phyloP scores from a whole-genome alignment of 2,113 vertebrate genomes.

The Carollia perspicillata region DNA sequence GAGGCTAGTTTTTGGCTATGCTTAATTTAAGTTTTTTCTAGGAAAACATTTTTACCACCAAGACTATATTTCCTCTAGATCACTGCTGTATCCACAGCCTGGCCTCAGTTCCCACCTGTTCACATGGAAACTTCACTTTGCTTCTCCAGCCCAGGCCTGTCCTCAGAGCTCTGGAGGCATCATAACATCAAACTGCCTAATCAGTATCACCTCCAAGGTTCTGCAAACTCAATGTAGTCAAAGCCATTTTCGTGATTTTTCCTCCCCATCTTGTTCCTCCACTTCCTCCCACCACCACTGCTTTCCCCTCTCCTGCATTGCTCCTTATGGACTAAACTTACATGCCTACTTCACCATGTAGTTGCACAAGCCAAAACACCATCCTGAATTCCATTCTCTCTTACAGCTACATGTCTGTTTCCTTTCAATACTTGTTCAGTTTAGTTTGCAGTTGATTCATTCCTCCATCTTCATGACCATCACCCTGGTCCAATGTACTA shows the following conservation, averaged over 20 bases:
- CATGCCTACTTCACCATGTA: not conserved
- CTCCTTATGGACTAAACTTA: not conserved
- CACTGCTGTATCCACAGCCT: too few species aligned
- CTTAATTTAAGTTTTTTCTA: not conserved
- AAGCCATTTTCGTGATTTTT: not conserved
- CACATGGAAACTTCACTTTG: not conserved
- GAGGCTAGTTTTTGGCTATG: not conserved
- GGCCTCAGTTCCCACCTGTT: not conserved
- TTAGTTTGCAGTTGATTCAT: not conserved
- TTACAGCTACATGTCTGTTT: accelerated
- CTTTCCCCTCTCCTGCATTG: too few species aligned
- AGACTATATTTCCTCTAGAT: not conserved
- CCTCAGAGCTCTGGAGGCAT: not conserved
- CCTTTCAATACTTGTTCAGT: not conserved
- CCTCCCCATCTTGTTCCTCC: not conserved
- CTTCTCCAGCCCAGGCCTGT: not conserved
- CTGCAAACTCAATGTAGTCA: not conserved
- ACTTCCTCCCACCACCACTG: not conserved
- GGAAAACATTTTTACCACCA: not conserved
- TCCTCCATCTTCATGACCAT: not conserved
- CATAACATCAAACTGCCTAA: not conserved
- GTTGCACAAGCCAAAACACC: not conserved
- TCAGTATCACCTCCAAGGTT: not conserved
- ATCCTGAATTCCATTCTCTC: not conserved
- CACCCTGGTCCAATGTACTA: not conserved